phyloP scores from a whole-genome alignment of 2,888 invertebrate genomes.

The Thelaira solivaga region DNA sequence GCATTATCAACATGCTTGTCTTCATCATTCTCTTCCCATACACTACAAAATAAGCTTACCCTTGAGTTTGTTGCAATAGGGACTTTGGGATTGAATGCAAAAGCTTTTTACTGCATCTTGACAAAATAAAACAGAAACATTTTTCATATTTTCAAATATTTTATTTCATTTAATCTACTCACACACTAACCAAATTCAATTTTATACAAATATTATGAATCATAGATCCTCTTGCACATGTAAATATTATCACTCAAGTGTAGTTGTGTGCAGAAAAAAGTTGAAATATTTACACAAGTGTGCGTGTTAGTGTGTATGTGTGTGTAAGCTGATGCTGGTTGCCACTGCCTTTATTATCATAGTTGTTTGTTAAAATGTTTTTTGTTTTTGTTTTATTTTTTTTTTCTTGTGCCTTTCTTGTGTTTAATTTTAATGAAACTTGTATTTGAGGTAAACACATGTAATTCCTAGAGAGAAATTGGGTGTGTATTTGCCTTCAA shows the following conservation, averaged over 20 bases:
- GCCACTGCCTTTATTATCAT: not conserved
- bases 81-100: constrained; percentile 60
- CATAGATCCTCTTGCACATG: constrained; percentile 15
- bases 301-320: not conserved
- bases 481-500: constrained; percentile 30
- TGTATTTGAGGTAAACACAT: constrained; percentile 45
- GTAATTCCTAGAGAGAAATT: constrained; percentile 39
- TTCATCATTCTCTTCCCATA: constrained; percentile 32
- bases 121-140: constrained; percentile 33
- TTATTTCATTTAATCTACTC: constrained; percentile 46
- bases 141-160: constrained; percentile 35
- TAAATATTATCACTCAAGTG: constrained; percentile 13
- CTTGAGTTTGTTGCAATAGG: constrained; percentile 63
- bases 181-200: not conserved
- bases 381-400: not conserved
- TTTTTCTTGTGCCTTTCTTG: constrained; percentile 16
- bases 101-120: constrained; percentile 54
- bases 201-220: constrained; percentile 38
- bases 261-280: constrained; percentile 4
- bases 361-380: constrained; percentile 12
- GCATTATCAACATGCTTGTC: constrained; percentile 40
- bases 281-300: constrained; percentile 10
- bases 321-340: not conserved
- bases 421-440: constrained; percentile 55
- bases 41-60: constrained; percentile 59